Conservation (phyloP, 1,140 invertebrate species). For the Oncopodura yosiiana region DNA sequence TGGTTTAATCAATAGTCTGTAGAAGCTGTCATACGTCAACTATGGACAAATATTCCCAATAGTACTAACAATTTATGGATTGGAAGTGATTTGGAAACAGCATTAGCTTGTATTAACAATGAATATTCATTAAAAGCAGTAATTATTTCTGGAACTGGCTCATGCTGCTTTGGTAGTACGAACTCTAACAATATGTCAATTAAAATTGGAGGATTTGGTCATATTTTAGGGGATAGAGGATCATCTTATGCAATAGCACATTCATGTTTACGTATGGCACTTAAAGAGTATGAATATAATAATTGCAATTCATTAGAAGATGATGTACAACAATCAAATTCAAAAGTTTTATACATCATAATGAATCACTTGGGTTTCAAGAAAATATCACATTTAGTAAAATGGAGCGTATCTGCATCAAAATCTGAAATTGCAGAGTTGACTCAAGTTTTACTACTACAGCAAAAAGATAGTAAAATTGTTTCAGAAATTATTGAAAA, state of each 20-base stretch:
- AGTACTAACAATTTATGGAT: conserved; percentile 4
- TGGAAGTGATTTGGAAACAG: conserved; percentile 14
- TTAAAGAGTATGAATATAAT: conserved; percentile 19
- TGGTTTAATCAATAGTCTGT: not conserved
- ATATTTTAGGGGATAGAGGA: conserved; percentile 24
- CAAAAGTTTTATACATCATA: conserved; percentile 5
- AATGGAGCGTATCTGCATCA: conserved; percentile 14
- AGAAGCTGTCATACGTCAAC: not conserved
- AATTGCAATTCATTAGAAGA: no score
- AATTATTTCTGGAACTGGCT: conserved; percentile 25
- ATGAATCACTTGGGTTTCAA: conserved; percentile 3
- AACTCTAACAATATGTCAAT: conserved; percentile 1
- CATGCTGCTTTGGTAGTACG: conserved; percentile 10
- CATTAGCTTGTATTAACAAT: conserved; percentile 4
- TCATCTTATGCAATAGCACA: conserved; percentile 20
- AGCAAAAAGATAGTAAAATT: conserved; percentile 11
- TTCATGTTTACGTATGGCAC: conserved; percentile 1
- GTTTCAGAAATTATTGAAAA: not conserved
- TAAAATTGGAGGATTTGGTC: conserved; percentile 27
- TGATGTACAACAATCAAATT: not conserved
- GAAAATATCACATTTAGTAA: conserved; percentile 7
- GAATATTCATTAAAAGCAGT: not conserved
- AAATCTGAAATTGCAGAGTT: conserved; percentile 22
- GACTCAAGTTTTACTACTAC: conserved; percentile 8
- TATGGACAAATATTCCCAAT: not conserved